These are phyloP conservation scores for Mormyrus iriodes DNA, from an alignment of 2,113 vertebrate species.

Conservation along the genomic window DNA sequence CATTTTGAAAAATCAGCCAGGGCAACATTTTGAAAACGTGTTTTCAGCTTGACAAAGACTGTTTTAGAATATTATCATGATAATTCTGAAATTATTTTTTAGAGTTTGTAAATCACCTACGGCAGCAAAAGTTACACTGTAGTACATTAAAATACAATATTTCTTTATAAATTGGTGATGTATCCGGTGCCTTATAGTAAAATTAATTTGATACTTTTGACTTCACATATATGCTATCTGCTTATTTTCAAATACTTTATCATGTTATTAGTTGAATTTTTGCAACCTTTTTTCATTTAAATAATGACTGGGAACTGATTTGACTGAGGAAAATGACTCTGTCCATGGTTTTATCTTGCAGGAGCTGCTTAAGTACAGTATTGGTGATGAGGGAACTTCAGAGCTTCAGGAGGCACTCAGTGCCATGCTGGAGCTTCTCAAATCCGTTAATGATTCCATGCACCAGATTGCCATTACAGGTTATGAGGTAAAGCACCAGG, in stretches of 20 bases:
- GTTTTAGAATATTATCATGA: neutral
- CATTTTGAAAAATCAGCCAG: neutral
- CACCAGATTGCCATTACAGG: conserved; percentile 94
- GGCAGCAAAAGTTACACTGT: neutral
- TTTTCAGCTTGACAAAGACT: neutral
- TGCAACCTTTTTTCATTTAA: neutral
- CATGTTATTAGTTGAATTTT: neutral
- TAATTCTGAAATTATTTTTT: neutral
- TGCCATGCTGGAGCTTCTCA: conserved; percentile 86
- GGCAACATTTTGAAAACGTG: neutral
- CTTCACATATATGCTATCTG: neutral
- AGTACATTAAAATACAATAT: neutral
- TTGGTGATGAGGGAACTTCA: conserved; percentile 62
- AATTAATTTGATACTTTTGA: neutral
- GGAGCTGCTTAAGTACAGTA: conserved; percentile 88
- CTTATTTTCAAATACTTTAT: neutral
- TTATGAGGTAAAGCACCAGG: conserved; percentile 71
- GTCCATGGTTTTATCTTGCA: conserved; percentile 41
- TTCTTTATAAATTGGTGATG: neutral
- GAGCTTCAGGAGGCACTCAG: conserved; percentile 84
- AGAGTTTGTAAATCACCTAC: neutral
- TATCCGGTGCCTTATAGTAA: neutral
- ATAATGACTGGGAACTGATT: neutral
- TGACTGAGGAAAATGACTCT: neutral
- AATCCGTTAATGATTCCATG: conserved; percentile 97